These are phyloP conservation scores for Serinus canaria DNA, from an alignment of 2,113 vertebrate species.

Conservation along the genomic window DNA sequence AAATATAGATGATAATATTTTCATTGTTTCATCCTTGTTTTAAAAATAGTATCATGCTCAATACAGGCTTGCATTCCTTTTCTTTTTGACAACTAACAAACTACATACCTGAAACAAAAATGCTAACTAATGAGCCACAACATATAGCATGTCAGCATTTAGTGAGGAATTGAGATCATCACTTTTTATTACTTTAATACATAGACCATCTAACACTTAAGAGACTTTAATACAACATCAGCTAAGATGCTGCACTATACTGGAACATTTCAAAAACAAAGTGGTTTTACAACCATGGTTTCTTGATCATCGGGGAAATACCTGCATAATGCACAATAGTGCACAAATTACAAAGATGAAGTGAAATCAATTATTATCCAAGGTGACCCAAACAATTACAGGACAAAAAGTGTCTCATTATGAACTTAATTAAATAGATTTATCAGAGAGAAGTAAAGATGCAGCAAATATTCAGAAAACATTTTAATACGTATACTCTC, in stretches of 20 bases:
- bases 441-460: background rate
- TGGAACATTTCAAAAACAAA: background rate
- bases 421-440: background rate
- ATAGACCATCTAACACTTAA: background rate
- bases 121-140: background rate
- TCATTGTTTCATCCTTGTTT: background rate
- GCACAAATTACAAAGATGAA: background rate
- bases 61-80: background rate
- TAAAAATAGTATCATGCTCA: background rate
- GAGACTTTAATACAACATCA: background rate
- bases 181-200: background rate
- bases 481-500: background rate
- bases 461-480: background rate
- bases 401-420: background rate
- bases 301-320: background rate
- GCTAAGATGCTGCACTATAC: background rate
- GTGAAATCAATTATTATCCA: background rate
- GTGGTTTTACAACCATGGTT: background rate
- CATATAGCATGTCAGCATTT: background rate
- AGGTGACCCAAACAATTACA: background rate
- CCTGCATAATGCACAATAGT: background rate
- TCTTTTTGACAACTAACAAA: background rate
- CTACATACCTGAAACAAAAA: background rate
- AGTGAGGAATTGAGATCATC: background rate
- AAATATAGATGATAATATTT: background rate